A percentile compares a stretch with the other conserved stretches of the same genome.
Conservation (phyloP, 2,113 vertebrate genomes). For the Cyprinodon tularosa region DNA sequence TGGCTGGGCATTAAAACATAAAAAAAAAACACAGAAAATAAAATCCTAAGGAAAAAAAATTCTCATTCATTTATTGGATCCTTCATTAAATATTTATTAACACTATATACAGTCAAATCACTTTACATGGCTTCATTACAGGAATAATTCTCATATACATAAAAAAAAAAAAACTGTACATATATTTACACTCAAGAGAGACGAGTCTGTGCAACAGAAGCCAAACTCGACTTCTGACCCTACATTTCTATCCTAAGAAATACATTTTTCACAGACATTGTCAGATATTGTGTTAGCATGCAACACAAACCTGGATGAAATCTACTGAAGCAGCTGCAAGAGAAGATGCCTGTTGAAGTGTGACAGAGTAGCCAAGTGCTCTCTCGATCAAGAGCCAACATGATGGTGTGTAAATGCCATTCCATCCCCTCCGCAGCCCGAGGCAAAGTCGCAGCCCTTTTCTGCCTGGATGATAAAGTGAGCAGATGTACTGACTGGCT, state of each 20-base stretch:
- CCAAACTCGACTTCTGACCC: constrained; percentile 77
- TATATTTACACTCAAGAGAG: constrained; percentile 74
- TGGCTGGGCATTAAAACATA: too few relatives aligned
- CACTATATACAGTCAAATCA: constrained; percentile 76
- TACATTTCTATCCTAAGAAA: constrained; percentile 54
- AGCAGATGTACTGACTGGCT: constrained; percentile 3
- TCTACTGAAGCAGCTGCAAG: constrained; percentile 26
- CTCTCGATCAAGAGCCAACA: constrained; percentile 45
- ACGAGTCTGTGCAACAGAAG: constrained; percentile 76
- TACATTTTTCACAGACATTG: constrained; percentile 35
- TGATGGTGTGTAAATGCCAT: constrained; percentile 38
- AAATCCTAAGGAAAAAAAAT: neutral
- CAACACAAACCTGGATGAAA: constrained; percentile 32
- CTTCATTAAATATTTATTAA: constrained; percentile 80
- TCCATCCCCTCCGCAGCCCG: constrained; percentile 39
- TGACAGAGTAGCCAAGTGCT: constrained; percentile 31
- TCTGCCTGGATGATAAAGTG: constrained; percentile 41
- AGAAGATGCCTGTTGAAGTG: constrained; percentile 23
- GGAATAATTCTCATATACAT: constrained; percentile 61
- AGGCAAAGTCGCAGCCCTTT: constrained; percentile 42
- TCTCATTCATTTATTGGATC: constrained; percentile 9
- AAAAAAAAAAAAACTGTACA: constrained; percentile 66
- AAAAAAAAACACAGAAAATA: neutral
- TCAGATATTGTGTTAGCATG: constrained; percentile 16
- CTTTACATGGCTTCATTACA: constrained; percentile 76